Conservation (phyloP, 2,888 invertebrate genomes). For the Dicycla oo region DNA sequence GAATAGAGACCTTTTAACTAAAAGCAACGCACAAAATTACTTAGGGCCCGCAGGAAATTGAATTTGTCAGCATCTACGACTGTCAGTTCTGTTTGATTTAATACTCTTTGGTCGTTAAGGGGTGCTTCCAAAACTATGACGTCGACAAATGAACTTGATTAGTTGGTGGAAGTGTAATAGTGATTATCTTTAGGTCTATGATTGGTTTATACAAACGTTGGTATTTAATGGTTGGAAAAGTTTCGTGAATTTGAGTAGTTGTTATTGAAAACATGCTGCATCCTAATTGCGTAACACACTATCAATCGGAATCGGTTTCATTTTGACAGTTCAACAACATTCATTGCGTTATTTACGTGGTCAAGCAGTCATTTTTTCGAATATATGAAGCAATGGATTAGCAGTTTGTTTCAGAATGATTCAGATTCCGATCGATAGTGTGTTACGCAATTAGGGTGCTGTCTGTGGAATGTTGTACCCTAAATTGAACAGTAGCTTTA, state of each 20-base stretch:
- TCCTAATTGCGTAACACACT: too few relatives aligned
- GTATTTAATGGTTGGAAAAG: slow-evolving; percentile 13
- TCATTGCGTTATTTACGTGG: too few relatives aligned
- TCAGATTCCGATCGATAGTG: too few relatives aligned
- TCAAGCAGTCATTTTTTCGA: too few relatives aligned
- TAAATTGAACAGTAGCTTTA: not conserved
- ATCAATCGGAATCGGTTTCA: too few relatives aligned
- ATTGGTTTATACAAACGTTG: slow-evolving; percentile 15
- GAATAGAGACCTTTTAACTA: slow-evolving; percentile 50
- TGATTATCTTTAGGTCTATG: slow-evolving; percentile 19
- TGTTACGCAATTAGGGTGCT: too few relatives aligned
- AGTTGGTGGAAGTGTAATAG: slow-evolving; percentile 20
- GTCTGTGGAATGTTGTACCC: not conserved
- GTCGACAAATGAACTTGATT: slow-evolving; percentile 46
- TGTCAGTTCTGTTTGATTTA: slow-evolving; percentile 58
- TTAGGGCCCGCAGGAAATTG: slow-evolving; percentile 53
- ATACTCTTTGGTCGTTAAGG: slow-evolving; percentile 51
- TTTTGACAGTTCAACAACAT: too few relatives aligned
- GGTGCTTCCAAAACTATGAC: slow-evolving; percentile 40
- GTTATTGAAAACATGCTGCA: slow-evolving; percentile 16
- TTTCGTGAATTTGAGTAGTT: slow-evolving; percentile 9
- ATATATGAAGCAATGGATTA: too few relatives aligned
- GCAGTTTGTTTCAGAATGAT: too few relatives aligned
- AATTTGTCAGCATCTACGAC: slow-evolving; percentile 60
- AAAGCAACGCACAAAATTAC: slow-evolving; percentile 54